Evolutionary conservation across 2,888 invertebrate species (phyloP).

Genomic region (Philonicus albiceps): DNA sequence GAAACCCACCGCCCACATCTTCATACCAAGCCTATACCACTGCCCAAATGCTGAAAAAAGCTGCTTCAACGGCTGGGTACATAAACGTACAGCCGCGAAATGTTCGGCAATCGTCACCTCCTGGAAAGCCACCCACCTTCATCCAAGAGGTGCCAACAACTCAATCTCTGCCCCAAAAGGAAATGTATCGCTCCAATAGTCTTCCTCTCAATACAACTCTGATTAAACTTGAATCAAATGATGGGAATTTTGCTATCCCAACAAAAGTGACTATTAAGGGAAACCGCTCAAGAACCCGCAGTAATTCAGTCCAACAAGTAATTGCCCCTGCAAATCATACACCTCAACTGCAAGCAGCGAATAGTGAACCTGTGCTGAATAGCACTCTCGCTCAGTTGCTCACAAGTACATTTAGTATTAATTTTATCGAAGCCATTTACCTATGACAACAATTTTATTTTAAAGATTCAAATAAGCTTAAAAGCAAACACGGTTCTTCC

Average conservation of each 20-base stretch:
- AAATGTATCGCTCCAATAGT: slow-evolving; percentile 71
- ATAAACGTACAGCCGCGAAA: slow-evolving; percentile 53
- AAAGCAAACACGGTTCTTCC: slow-evolving; percentile 53
- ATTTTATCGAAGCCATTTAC: not conserved
- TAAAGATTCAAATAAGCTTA: slow-evolving; percentile 37
- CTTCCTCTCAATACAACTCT: slow-evolving; percentile 69
- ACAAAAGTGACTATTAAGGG: slow-evolving; percentile 51
- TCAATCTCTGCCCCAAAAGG: slow-evolving; percentile 54
- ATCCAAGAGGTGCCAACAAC: slow-evolving; percentile 51
- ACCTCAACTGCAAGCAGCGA: slow-evolving; percentile 75
- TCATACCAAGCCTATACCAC: slow-evolving; percentile 59
- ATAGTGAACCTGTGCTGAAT: slow-evolving; percentile 78
- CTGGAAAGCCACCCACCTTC: slow-evolving; percentile 49
- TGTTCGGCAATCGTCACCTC: slow-evolving; percentile 49
- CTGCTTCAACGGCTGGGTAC: slow-evolving; percentile 59
- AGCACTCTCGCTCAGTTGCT: slow-evolving; percentile 86
- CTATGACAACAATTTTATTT: not conserved
- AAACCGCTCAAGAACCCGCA: slow-evolving; percentile 46
- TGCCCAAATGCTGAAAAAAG: slow-evolving; percentile 57
- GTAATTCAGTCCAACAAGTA: slow-evolving; percentile 51
- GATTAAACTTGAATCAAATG: slow-evolving; percentile 55
- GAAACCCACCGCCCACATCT: slow-evolving; percentile 46
- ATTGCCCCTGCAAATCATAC: not conserved
- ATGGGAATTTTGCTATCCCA: slow-evolving; percentile 60
- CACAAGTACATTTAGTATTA: slow-evolving; percentile 52